phyloP scores from a whole-genome alignment of 2,113 vertebrate species.

The Channa maculata region DNA sequence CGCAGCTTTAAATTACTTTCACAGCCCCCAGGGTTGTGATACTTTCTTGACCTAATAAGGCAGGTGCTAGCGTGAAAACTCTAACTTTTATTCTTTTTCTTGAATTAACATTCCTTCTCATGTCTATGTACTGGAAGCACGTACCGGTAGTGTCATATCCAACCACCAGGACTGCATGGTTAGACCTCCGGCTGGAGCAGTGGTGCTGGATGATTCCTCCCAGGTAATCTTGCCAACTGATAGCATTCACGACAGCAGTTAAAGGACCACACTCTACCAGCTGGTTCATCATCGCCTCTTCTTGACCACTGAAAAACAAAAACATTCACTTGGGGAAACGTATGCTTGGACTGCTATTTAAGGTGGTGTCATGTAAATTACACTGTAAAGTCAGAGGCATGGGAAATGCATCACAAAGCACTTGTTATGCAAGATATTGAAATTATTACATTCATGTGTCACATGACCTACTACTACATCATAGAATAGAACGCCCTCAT shows the following conservation, averaged over 20 bases:
- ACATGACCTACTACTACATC: not conserved
- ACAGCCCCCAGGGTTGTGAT: not conserved
- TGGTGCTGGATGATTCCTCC: slow-evolving; percentile 95
- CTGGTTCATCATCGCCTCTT: slow-evolving; percentile 88
- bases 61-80: not conserved
- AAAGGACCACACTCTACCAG: slow-evolving; percentile 89
- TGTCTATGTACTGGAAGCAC: not conserved
- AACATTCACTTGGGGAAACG: not conserved
- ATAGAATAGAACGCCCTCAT: not conserved
- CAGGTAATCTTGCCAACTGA: slow-evolving; percentile 97
- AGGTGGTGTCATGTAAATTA: not conserved
- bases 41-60: slow-evolving; percentile 1
- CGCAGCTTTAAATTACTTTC: slow-evolving; percentile 27
- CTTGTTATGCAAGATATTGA: not conserved
- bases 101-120: not conserved
- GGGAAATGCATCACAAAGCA: not conserved
- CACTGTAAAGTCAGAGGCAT: not conserved
- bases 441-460: not conserved
- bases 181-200: slow-evolving; percentile 90
- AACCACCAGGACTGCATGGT: slow-evolving; percentile 91
- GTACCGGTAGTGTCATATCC: slow-evolving; percentile 91
- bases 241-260: slow-evolving; percentile 88
- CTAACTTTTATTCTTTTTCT: not conserved
- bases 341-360: not conserved
- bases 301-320: slow-evolving; percentile 80